Conservation (phyloP, 2,113 vertebrate genomes). For the Mus pahari region DNA sequence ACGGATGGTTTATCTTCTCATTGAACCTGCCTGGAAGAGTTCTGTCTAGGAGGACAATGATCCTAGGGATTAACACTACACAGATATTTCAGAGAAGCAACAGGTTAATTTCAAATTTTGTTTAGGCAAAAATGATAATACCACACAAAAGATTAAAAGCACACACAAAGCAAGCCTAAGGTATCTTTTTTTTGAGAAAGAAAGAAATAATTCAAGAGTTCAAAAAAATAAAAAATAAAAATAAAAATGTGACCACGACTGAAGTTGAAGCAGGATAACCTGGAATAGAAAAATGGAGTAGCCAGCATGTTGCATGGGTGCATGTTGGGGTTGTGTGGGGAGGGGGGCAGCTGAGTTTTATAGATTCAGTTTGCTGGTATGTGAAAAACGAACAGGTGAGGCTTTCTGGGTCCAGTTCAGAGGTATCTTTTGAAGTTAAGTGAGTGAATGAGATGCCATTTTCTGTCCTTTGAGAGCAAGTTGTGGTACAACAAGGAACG, state of each 20-base stretch:
- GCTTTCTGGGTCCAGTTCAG: neutral
- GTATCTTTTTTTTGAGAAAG: neutral
- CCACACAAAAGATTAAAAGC: neutral
- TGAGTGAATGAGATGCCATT: too few relatives aligned
- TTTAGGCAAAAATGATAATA: neutral
- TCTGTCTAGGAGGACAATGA: neutral
- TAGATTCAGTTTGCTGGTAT: neutral
- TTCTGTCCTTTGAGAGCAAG: neutral
- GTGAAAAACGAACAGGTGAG: neutral
- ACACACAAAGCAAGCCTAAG: neutral
- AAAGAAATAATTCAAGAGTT: neutral
- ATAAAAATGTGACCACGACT: neutral
- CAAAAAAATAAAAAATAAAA: too few relatives aligned
- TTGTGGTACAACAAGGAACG: too few relatives aligned
- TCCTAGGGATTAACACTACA: neutral
- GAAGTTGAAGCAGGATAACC: neutral
- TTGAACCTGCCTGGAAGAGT: neutral
- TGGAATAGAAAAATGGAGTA: neutral
- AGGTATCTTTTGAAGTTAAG: neutral
- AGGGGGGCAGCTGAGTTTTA: too few relatives aligned
- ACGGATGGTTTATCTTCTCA: neutral
- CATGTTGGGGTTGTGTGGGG: too few relatives aligned
- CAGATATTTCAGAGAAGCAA: conserved; percentile 23
- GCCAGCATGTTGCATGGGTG: neutral
- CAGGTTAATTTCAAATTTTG: conserved; percentile 5